Evolutionary conservation across 2,797 vertebrate genomes (phyloP), one percentile per base, ranked within the genome.

Genomic region (Gymnoscopelus braueri): DNA sequence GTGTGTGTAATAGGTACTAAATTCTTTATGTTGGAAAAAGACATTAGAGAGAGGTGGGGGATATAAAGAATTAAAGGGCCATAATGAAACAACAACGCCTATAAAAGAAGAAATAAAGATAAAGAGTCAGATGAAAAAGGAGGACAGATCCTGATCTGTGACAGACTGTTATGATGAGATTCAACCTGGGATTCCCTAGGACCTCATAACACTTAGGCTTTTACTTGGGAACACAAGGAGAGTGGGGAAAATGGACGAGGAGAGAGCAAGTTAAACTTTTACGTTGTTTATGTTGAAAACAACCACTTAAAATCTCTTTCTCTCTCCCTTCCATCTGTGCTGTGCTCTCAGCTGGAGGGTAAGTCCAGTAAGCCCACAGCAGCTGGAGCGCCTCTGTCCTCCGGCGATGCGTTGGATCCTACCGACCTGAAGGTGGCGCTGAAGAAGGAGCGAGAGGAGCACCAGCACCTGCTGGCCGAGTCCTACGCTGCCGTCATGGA

Each of bases 401-500:
- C 77, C 5, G 6, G 75, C 5, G 97, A 99, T 35, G 91, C 66
- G 0, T 65, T 93, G 12, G 85, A 93, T 0, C 92, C 94, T 67
- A 88, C 95, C 0, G 97, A 99, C 90, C 95, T 97, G 89, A 98
- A 98, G 89, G 93, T 93, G 29, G 93, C 95, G 0, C 87, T 98
- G 26, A 98, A 96, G 89, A 93, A 95, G 76, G 97, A 98, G 78
- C 91, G 96, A 0, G 97, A 98, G 79, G 97, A 98, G 80, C 97
- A 98, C 89, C 97, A 99, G 79, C 96, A 97, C 71, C 95, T 99
- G 68, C 92, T 99, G 64, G 97, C 97, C 0, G 98, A 99, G 82
- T 99, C 98, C 9, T 99, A 99, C 35, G 95, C 96, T 0, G 97
- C 97, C 0, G 97, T 99, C 83, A 98, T 99, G 98, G 98, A 98